Evolutionary conservation across 2,113 vertebrate species (phyloP), one percentile per base, ranked within the genome.

Genomic region (Hymenochirus boettgeri): DNA sequence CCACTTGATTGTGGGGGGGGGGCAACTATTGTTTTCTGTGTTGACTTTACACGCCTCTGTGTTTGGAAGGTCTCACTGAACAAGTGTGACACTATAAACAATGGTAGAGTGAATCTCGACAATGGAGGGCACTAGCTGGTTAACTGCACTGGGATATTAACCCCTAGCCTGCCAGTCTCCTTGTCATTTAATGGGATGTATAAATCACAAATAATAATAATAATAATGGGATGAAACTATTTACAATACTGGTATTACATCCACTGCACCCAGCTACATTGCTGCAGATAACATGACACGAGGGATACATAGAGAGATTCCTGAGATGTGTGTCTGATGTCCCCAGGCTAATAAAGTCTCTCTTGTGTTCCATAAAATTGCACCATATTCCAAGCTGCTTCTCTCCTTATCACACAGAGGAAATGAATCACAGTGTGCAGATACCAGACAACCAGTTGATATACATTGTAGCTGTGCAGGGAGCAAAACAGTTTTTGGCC

Each of bases 1-100:
- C 3, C 51, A 55, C 52, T 17, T 17, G 15, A 55, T 27, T 31
- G 31, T 55, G 25, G 7, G 23, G 29, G 29, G 21, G 11, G 26
- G 26, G 15, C 26, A 55, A 8, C 52, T 55, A 55, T 55, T 55
- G 52, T 55, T 27, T 31, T 4, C 23, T 26, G 12, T 25, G 22
- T 52, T 52, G 50, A 52, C 26, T 55, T 42, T 31, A 27, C 52
- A 31, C 52, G 52, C 25, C 52, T 55, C 52, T 18, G 7, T 29
- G 17, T 31, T 55, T 31, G 52, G 52, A 55, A 9, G 9, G 9
- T n/a, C 17, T 12, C 12, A 17, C 19, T 31, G 29, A 15, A 33
- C n/a, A 31, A 29, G 25, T n/a, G 26, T 52, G 13, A 52, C 52
- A 55, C n/a, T n/a, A n/a, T n/a, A 18, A 17, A n/a, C 26, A 55